Conservation (phyloP, 2,797 vertebrate species). For the Phoeniculus purpureus region DNA sequence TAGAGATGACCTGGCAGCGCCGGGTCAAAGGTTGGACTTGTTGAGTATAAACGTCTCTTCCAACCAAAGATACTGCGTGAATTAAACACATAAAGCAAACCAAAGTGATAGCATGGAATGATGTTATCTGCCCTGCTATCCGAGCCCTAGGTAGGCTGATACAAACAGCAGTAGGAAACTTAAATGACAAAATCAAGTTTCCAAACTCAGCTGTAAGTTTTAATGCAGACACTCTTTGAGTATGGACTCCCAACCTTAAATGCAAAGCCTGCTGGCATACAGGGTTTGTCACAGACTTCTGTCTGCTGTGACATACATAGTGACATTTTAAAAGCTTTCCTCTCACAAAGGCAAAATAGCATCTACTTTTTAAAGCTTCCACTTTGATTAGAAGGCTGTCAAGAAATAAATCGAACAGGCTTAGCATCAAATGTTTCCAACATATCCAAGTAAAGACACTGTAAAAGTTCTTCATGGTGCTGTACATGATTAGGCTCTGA, state of each 20-base stretch:
- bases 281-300: neutral
- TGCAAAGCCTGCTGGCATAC: neutral
- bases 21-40: too few species aligned
- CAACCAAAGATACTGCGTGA: too few species aligned
- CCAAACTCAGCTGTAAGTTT: neutral
- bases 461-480: neutral
- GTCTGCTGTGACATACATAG: neutral
- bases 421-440: neutral
- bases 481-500: neutral
- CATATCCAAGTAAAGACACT: neutral
- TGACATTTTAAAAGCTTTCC: neutral
- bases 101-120: neutral
- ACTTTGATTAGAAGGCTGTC: neutral
- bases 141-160: neutral
- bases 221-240: neutral
- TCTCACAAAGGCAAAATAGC: neutral
- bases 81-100: neutral
- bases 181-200: neutral
- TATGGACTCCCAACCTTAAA: neutral
- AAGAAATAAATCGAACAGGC: neutral
- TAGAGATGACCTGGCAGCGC: too few species aligned
- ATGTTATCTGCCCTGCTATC: neutral
- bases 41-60: too few species aligned
- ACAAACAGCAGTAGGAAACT: neutral
- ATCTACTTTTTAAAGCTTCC: neutral